These are phyloP conservation scores for Adineta ricciae DNA, from an alignment of 2,888 invertebrate genomes.

Conservation along the genomic window DNA sequence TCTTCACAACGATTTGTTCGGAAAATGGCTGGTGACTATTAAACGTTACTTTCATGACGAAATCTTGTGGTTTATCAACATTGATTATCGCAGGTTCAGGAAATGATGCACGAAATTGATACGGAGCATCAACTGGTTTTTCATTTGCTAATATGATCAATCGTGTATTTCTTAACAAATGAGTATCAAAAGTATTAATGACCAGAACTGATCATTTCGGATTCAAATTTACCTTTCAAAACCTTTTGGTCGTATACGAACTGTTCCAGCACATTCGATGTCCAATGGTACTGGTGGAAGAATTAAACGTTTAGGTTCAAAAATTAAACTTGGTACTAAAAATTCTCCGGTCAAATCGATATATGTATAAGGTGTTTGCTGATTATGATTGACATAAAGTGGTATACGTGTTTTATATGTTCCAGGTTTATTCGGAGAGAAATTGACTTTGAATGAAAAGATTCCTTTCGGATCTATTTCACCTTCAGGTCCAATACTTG, in stretches of 20 bases:
- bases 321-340: slow-evolving; percentile 43
- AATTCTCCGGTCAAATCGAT: slow-evolving; percentile 44
- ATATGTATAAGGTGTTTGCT: slow-evolving; percentile 44
- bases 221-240: slow-evolving; percentile 29
- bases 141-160: not conserved
- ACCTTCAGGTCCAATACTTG: slow-evolving; percentile 42
- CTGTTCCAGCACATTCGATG: slow-evolving; percentile 22
- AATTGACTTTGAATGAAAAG: slow-evolving; percentile 41
- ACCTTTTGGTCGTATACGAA: slow-evolving; percentile 16
- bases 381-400: slow-evolving; percentile 43
- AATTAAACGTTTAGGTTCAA: slow-evolving; percentile 46
- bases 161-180: not conserved
- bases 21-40: slow-evolving; percentile 43
- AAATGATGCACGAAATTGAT: slow-evolving; percentile 9
- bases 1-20: slow-evolving; percentile 41
- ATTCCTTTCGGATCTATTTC: slow-evolving; percentile 43
- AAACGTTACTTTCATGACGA: slow-evolving; percentile 37
- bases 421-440: slow-evolving; percentile 47
- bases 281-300: slow-evolving; percentile 44
- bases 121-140: not conserved
- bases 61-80: slow-evolving; percentile 3
- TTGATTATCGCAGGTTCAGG: not conserved
- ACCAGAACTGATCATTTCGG: not conserved
- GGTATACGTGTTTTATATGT: slow-evolving; percentile 43
- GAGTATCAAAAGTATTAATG: not conserved